A percentile compares a stretch with the other conserved stretches of the same genome.
phyloP scores from a whole-genome alignment of 2,888 invertebrate species.

The Nephrotoma flavescens region DNA sequence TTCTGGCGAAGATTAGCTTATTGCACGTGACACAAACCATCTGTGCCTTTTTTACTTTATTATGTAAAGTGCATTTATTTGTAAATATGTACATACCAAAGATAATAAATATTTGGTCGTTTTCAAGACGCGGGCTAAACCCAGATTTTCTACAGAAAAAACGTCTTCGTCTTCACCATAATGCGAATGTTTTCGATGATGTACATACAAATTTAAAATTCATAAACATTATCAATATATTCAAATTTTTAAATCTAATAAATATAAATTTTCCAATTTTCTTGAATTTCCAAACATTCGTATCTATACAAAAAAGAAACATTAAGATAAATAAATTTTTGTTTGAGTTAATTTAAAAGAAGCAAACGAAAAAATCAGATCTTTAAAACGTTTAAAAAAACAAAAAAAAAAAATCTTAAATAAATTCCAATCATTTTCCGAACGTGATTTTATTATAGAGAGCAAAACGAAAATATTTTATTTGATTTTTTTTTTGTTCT shows the following conservation, averaged over 20 bases:
- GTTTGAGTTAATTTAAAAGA: constrained; percentile 1
- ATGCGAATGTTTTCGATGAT: not conserved
- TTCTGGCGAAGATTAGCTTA: not conserved
- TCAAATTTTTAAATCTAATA: not conserved
- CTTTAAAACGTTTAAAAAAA: not conserved
- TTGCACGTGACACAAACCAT: not conserved
- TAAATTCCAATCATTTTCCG: constrained; percentile 1
- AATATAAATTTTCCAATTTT: not conserved
- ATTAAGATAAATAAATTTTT: not conserved
- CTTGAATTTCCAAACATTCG: not conserved
- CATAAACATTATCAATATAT: not conserved
- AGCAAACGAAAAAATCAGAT: not conserved
- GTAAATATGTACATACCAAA: not conserved
- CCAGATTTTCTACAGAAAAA: not conserved
- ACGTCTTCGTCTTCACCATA: not conserved
- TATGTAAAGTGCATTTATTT: not conserved
- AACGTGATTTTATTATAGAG: not conserved
- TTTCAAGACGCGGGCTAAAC: not conserved
- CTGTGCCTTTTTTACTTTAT: not conserved
- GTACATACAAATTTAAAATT: not conserved
- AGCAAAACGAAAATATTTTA: not conserved
- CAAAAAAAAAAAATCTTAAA: not conserved
- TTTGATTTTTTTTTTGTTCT: not conserved
- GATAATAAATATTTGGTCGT: not conserved
- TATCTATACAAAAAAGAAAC: not conserved